Base-by-base conservation (phyloP, 2,797 vertebrate genomes). In the Taeniopygia guttata region DNA sequence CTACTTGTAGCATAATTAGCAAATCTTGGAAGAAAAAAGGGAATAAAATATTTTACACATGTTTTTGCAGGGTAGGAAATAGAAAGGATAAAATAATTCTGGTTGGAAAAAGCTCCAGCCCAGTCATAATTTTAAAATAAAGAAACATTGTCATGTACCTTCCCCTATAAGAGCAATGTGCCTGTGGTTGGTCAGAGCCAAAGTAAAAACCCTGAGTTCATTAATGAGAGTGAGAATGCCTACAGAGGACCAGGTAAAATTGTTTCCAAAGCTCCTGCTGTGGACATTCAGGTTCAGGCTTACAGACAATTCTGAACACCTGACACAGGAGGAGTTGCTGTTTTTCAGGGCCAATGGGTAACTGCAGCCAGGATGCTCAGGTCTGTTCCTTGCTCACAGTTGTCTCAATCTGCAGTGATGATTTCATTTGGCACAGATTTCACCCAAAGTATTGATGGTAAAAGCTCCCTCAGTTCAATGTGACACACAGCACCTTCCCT, bases 21-120 rank as follows among this genome's bases (percentile, higher is more conserved):
- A 92, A 91, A 88, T 45, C 51, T 69, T 75, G 40, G 45, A 89
- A 84, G 76, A 94, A 92, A 55, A 89, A 91, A 93, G 10, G 9
- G 68, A 93, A 91, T 87, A 59, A 89, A 91, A 66, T 45, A 90
- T 75, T 76, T 59, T 74, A 77, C 74, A 55, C 0, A 0, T 56
- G 34, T 30, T 89, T 93, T 92, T 87, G 9, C 75, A 56, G 54
- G 25, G 12, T 85, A 69, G 23, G 25, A 91, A 86, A 51, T 27
- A 13, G 55, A 81, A 91, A 81, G 56, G 22, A 74, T n/a, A 64
- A 92, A 85, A 87, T 79, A 43, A 89, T 81, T 92, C 81, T 84
- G 42, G 8, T 30, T 55, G 66, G 27, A n/a, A 84, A 60, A 46
- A 64, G 21, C 0, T 4, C 11, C n/a, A 76, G 4, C 59, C 36